phyloP scores from a whole-genome alignment of 1,140 invertebrate genomes.

The Drosophila simulans region DNA sequence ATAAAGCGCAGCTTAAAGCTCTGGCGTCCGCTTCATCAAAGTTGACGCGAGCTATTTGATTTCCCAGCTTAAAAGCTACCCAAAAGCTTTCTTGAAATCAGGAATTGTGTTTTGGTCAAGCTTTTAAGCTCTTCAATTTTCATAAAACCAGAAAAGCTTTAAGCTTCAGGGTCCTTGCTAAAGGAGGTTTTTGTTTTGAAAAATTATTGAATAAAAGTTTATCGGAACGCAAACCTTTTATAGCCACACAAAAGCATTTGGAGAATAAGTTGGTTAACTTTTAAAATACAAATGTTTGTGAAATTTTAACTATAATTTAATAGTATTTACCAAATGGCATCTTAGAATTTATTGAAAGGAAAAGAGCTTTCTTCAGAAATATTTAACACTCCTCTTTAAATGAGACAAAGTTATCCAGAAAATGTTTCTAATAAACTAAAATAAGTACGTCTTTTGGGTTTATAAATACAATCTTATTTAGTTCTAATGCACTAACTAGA shows the following conservation, averaged over 20 bases:
- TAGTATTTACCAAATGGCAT: no score
- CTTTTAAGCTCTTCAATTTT: background rate
- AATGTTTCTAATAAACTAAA: no score
- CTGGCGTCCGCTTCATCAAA: background rate
- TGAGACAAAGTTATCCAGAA: no score
- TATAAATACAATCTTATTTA: no score
- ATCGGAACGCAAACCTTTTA: background rate
- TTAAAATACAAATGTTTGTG: background rate
- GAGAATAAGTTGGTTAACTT: background rate
- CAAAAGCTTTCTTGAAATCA: background rate
- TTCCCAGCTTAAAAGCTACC: background rate
- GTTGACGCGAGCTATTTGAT: background rate
- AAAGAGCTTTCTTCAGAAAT: no score
- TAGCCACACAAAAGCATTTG: background rate
- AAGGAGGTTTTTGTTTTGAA: background rate
- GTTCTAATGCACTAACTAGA: no score
- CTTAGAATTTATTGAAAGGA: no score
- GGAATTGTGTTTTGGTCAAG: background rate
- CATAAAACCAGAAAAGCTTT: background rate
- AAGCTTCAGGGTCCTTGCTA: background rate
- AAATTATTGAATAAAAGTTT: background rate
- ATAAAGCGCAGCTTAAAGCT: slow-evolving; percentile 25
- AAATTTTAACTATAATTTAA: no score
- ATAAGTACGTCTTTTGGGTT: no score
- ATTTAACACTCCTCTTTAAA: no score